phyloP scores from a whole-genome alignment of 2,888 invertebrate genomes.

The Polydrusus cervinus region DNA sequence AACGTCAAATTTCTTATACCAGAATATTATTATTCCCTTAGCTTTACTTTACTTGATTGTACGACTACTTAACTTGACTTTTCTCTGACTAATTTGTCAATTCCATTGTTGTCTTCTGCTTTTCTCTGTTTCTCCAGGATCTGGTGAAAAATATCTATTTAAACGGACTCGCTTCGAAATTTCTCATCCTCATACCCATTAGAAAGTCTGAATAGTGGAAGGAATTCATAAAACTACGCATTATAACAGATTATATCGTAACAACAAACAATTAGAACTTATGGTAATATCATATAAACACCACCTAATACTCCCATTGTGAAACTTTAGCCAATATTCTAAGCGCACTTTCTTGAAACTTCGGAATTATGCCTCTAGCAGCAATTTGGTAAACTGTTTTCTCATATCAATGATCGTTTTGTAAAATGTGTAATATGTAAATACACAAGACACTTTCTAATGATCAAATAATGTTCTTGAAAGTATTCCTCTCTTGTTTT shows the following conservation, averaged over 20 bases:
- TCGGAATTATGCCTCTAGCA: background rate
- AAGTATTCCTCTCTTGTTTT: too few relatives aligned
- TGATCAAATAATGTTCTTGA: too few relatives aligned
- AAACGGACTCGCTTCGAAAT: too few relatives aligned
- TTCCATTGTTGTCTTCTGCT: too few relatives aligned
- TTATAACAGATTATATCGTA: slow-evolving; percentile 2
- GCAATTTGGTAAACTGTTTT: slow-evolving; percentile 24
- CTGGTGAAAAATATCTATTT: too few relatives aligned
- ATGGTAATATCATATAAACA: slow-evolving; percentile 8
- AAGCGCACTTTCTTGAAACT: slow-evolving; percentile 32
- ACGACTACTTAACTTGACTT: too few relatives aligned
- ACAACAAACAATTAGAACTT: slow-evolving; percentile 1
- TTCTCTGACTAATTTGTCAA: too few relatives aligned
- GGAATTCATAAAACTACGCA: background rate
- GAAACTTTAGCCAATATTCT: slow-evolving; percentile 35
- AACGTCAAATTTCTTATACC: too few relatives aligned
- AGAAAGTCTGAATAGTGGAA: background rate
- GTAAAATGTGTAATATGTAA: slow-evolving; percentile 16
- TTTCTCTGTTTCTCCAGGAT: too few relatives aligned
- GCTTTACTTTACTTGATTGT: too few relatives aligned
- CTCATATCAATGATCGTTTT: slow-evolving; percentile 18
- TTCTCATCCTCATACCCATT: too few relatives aligned
- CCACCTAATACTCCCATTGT: slow-evolving; percentile 27
- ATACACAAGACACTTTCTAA: slow-evolving; percentile 1
- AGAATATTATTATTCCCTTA: too few relatives aligned